phyloP scores from a whole-genome alignment of 1,140 invertebrate species.

The Leptonema lineaticorne region DNA sequence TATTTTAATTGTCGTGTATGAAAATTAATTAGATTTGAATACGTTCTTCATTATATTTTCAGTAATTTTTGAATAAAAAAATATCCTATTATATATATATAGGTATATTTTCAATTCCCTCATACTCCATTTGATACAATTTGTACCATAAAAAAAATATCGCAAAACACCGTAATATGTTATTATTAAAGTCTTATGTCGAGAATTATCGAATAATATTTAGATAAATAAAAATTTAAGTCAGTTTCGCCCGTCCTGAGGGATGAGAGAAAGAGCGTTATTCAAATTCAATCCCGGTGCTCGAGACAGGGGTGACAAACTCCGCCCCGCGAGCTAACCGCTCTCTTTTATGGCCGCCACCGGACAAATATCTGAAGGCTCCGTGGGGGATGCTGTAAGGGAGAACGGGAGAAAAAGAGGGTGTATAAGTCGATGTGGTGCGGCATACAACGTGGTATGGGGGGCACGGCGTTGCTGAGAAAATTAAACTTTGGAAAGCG shows the following conservation, averaged over 20 bases:
- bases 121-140: too few relatives aligned
- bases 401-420: neutral
- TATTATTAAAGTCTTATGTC: too few relatives aligned
- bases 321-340: constrained; percentile 29
- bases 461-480: constrained; percentile 18
- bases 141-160: too few relatives aligned
- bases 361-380: constrained; percentile 32
- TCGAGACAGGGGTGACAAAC: constrained; percentile 26
- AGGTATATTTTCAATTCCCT: too few relatives aligned
- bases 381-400: neutral
- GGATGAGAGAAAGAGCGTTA: constrained; percentile 12
- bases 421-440: neutral
- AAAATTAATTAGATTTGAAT: too few relatives aligned
- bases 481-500: constrained; percentile 37
- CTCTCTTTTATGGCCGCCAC: constrained; percentile 30
- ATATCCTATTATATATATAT: too few relatives aligned
- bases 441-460: neutral
- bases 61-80: too few relatives aligned
- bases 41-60: too few relatives aligned
- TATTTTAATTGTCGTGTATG: too few relatives aligned
- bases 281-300: constrained; percentile 27
- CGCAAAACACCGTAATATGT: too few relatives aligned
- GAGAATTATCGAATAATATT: too few relatives aligned
- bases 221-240: too few relatives aligned
- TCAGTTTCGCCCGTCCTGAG: neutral